phyloP scores from a whole-genome alignment of 2,113 vertebrate genomes.

The Sigmodon hispidus region DNA sequence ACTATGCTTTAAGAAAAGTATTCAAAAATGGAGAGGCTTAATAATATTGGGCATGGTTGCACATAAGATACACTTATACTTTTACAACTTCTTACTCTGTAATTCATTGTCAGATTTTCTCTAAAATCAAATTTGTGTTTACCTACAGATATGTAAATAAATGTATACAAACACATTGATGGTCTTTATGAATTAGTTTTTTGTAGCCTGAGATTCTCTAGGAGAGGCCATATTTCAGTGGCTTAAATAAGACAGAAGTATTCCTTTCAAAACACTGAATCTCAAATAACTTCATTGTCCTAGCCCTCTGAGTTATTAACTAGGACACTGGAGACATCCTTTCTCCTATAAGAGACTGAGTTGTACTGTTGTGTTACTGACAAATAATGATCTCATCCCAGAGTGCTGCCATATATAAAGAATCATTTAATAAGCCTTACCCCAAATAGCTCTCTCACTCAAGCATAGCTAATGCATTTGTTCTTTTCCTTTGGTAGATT shows the following conservation, averaged over 20 bases:
- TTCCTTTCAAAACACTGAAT: background rate
- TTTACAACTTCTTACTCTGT: background rate
- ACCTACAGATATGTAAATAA: background rate
- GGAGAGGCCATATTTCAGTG: background rate
- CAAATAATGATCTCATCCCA: background rate
- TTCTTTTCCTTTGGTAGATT: slow-evolving; percentile 66
- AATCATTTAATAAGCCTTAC: slow-evolving; percentile 34
- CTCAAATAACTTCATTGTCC: background rate
- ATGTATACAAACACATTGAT: background rate
- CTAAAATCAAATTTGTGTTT: slow-evolving; percentile 47
- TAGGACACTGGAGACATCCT: background rate
- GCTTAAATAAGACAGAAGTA: background rate
- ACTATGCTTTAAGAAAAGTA: background rate
- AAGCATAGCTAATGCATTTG: slow-evolving; percentile 70
- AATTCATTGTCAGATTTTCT: background rate
- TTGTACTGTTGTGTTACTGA: background rate
- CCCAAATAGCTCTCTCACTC: slow-evolving; percentile 61
- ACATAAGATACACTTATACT: background rate
- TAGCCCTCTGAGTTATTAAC: slow-evolving; percentile 10
- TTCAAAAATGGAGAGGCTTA: background rate
- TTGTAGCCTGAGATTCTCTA: background rate
- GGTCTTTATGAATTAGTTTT: background rate
- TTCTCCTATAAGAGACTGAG: background rate
- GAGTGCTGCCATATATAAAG: slow-evolving; percentile 15
- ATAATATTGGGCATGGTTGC: background rate